phyloP scores from a whole-genome alignment of 2,888 invertebrate genomes.

The Apodemia hepburni region DNA sequence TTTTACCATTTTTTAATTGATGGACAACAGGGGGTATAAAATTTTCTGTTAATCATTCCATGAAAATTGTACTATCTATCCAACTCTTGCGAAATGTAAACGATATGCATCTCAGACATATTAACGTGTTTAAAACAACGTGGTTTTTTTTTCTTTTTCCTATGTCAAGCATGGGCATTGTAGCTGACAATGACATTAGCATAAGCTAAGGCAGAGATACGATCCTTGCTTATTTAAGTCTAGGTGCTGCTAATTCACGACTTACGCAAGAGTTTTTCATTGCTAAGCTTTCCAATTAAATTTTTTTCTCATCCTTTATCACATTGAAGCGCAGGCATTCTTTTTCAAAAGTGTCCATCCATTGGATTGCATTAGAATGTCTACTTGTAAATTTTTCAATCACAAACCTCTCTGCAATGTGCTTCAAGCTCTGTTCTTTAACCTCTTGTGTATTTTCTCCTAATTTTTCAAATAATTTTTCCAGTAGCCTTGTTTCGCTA shows the following conservation, averaged over 20 bases:
- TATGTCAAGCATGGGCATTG: slow-evolving; percentile 31
- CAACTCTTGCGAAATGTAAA: slow-evolving; percentile 31
- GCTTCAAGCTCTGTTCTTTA: slow-evolving; percentile 31
- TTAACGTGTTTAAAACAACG: slow-evolving; percentile 31
- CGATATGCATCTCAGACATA: slow-evolving; percentile 31
- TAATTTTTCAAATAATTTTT: slow-evolving; percentile 31
- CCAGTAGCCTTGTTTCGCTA: slow-evolving; percentile 17
- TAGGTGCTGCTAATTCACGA: no score
- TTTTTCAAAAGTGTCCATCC: slow-evolving; percentile 38
- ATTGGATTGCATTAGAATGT: slow-evolving; percentile 33
- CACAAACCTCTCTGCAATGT: slow-evolving; percentile 36
- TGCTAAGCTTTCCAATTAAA: no score
- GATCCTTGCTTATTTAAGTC: slow-evolving; percentile 26
- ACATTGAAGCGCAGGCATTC: slow-evolving; percentile 36
- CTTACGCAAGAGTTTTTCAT: no score
- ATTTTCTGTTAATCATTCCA: slow-evolving; percentile 31
- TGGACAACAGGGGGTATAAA: slow-evolving; percentile 27
- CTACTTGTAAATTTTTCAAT: slow-evolving; percentile 37
- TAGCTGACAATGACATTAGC: slow-evolving; percentile 30
- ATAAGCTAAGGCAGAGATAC: slow-evolving; percentile 30
- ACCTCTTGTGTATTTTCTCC: slow-evolving; percentile 25
- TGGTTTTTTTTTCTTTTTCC: slow-evolving; percentile 33
- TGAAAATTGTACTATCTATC: slow-evolving; percentile 32
- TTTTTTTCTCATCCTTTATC: slow-evolving; percentile 25
- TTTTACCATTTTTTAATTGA: slow-evolving; percentile 32